A percentile compares a stretch with the other conserved stretches of the same genome.
These are phyloP conservation scores for Hystrix brachyura DNA, from an alignment of 2,113 vertebrate species.

Conservation along the genomic window DNA sequence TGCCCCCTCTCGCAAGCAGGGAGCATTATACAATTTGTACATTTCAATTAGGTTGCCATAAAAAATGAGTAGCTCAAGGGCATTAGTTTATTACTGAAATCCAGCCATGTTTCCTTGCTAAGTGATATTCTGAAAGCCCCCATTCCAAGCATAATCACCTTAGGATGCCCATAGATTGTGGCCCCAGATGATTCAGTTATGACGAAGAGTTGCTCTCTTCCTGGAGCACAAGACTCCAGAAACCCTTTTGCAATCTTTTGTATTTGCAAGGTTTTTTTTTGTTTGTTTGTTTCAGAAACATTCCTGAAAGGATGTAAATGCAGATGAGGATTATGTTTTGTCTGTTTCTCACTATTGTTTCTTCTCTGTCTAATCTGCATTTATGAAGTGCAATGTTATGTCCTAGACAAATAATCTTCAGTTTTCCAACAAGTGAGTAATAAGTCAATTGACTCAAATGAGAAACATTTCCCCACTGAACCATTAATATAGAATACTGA, in stretches of 20 bases:
- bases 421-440: slow-evolving; percentile 5
- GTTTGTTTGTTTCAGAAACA: neutral
- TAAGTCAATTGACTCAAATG: slow-evolving; percentile 14
- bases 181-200: slow-evolving; percentile 86
- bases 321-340: neutral
- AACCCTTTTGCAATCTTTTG: slow-evolving; percentile 71
- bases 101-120: slow-evolving; percentile 88
- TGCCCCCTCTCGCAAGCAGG: slow-evolving; percentile 73
- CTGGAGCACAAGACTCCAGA: slow-evolving; percentile 62
- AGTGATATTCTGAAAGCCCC: slow-evolving; percentile 88
- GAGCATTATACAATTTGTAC: slow-evolving; percentile 83
- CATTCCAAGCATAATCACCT: slow-evolving; percentile 87
- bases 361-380: slow-evolving; percentile 25
- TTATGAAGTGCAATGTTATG: neutral
- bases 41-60: slow-evolving; percentile 86
- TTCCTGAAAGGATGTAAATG: neutral
- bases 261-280: neutral
- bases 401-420: neutral
- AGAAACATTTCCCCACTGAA: neutral
- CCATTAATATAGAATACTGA: neutral
- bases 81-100: slow-evolving; percentile 87
- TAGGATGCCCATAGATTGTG: slow-evolving; percentile 82
- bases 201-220: slow-evolving; percentile 81
- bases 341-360: neutral
- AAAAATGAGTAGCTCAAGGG: slow-evolving; percentile 87